phyloP scores from a whole-genome alignment of 1,140 invertebrate genomes.

The Drosophila orosa region DNA sequence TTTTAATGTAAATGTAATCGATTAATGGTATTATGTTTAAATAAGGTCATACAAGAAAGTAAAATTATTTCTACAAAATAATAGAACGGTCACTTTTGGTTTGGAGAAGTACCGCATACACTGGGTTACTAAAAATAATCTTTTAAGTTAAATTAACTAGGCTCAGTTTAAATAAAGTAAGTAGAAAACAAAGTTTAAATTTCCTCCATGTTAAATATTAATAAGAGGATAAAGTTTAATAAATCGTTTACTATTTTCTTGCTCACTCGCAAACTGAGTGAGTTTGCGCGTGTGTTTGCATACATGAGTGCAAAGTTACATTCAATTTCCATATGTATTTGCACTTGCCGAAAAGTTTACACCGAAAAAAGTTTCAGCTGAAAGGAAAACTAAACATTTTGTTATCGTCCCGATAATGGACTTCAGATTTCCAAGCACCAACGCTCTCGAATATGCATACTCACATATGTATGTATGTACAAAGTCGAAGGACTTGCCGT shows the following conservation, averaged over 20 bases:
- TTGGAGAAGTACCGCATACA: too few relatives aligned
- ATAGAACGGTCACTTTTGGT: too few relatives aligned
- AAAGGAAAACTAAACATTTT: slow-evolving; percentile 80
- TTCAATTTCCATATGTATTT: slow-evolving; percentile 80
- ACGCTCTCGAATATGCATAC: neutral
- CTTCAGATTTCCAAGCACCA: slow-evolving; percentile 35
- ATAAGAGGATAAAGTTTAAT: neutral
- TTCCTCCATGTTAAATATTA: neutral
- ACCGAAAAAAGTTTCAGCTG: slow-evolving; percentile 62
- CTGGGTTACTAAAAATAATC: too few relatives aligned
- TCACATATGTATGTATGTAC: too few relatives aligned
- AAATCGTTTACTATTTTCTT: too few relatives aligned
- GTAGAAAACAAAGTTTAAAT: rapidly evolving
- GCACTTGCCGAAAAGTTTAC: slow-evolving; percentile 78
- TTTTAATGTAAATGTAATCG: too few relatives aligned
- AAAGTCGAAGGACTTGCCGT: neutral
- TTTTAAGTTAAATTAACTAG: too few relatives aligned
- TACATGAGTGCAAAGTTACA: slow-evolving; percentile 79
- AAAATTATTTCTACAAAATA: too few relatives aligned
- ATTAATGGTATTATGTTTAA: too few relatives aligned
- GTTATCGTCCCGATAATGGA: slow-evolving; percentile 78
- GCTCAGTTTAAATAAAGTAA: too few relatives aligned
- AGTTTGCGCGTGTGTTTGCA: slow-evolving; percentile 51
- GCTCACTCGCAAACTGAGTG: slow-evolving; percentile 2
- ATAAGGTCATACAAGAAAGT: too few relatives aligned